A percentile compares a stretch with the other conserved stretches of the same genome.
These are phyloP conservation scores for Orchesella flavescens DNA, from an alignment of 2,888 invertebrate species.

Conservation along the genomic window DNA sequence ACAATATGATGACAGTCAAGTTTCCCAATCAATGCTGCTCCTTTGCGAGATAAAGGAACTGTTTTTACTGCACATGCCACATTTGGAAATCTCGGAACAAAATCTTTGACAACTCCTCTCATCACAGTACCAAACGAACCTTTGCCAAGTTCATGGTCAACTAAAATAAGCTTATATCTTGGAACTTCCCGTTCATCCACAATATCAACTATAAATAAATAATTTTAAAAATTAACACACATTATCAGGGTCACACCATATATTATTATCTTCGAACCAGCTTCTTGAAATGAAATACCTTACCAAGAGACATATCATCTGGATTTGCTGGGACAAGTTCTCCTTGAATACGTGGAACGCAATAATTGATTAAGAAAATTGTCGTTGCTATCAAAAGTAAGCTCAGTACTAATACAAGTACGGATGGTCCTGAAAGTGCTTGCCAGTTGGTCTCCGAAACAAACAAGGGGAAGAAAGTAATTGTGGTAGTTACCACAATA, in stretches of 20 bases:
- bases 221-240: background rate
- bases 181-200: conserved; percentile 96
- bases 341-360: conserved; percentile 77
- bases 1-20: conserved; percentile 90
- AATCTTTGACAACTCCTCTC: conserved; percentile 84
- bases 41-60: conserved; percentile 94
- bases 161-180: conserved; percentile 84
- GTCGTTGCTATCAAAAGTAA: conserved; percentile 59
- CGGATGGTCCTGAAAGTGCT: background rate
- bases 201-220: conserved; percentile 75
- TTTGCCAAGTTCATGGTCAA: conserved; percentile 88
- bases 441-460: background rate
- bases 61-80: conserved; percentile 92
- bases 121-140: conserved; percentile 88
- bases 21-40: conserved; percentile 95
- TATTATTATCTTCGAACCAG: background rate
- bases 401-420: conserved; percentile 65
- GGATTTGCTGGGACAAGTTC: conserved; percentile 90
- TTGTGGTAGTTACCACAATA: conserved; percentile 27
- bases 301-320: conserved; percentile 81
- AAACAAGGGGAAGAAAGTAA: conserved; percentile 37
- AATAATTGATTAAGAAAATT: conserved; percentile 70
- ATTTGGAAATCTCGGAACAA: conserved; percentile 79
- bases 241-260: no score
- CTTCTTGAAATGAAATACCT: conserved; percentile 6